Base-by-base conservation (phyloP, 2,888 invertebrate species). In the Pyrocoelia pectoralis region DNA sequence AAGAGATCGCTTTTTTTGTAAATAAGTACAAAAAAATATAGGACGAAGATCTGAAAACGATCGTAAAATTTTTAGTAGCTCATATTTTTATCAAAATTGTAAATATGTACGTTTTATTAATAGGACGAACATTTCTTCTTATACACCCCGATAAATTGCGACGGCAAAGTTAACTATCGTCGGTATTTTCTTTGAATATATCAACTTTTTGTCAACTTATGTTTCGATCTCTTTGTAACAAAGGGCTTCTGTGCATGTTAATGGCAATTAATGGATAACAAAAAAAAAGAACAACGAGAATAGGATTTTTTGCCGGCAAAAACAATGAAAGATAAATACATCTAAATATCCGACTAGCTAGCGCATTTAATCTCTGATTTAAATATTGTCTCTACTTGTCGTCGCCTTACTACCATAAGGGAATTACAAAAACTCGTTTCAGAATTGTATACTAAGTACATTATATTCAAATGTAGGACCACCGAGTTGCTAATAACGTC, bases 381-480 rank as follows among this genome's bases (percentile, higher is more conserved):
- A 67, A 67, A 67, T 68, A 64, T 68, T 65, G 59, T 61, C 64
- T 66, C 65, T 62, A 66, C 66, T 65, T 66, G 63, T 66, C 61
- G 62, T 61, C 62, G 61, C 59, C 62, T 66, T 43, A 24, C 24
- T 61, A 62, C 70, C 70, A 70, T 70, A 70, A 70, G 62, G 67
- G 70, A 67, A 65, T 65, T 68, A 60, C 58, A 66, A 68, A 66
- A 67, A 68, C 65, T 61, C 67, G 67, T 67, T 67, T 61, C 60
- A 62, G 67, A 70, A 68, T 68, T 66, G 66, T 70, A 67, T 62
- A 61, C 64, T 66, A 68, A 62, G 70, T 73, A 73, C 76, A 79
- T 79, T 79, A 79, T 79, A 80, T 80, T 79, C 77, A 80, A 80
- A 80, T 79, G 73, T 73, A 72, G 76, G 79, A 79, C 80, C 79